Evolutionary conservation across 92 coral and sea anemone genomes (phyloP), one percentile per base, ranked within the genome.

Genomic region (Anthopleura xanthogrammica): DNA sequence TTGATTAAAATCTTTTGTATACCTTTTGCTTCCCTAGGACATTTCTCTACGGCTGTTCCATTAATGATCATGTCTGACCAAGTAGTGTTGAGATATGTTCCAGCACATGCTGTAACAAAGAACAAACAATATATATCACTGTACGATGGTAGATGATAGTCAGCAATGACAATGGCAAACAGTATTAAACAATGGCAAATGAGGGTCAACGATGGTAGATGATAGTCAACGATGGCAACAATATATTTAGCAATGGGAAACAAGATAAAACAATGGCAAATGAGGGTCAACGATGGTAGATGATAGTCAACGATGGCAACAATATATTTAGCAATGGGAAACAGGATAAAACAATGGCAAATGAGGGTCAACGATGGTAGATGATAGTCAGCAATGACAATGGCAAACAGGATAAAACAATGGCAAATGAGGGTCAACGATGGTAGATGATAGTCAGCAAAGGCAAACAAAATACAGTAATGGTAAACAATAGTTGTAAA

Each of bases 11-110:
- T 54, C 14, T 8, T 29, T 50, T 2, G 54, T 56, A 8, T 52
- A 91, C 94, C 94, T 91, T 82, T 83, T 1, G 88, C 88, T 66
- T 84, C 86, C 56, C 90, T 72, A 17, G 94, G 94, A 83, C 94
- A 91, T 43, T 75, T 75, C 72, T 82, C 89, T 0, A 85, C 52
- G 66, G 55, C 81, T 1, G 79, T 75, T 36, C 86, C 75, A 13
- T 81, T 88, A 41, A 80, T 22, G 64, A 89, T 65, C 24, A 60
- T 79, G 70, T 91, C 92, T 60, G 83, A 73, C 94, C 94, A 91
- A 43, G 94, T 91, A 29, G 79, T 85, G 60, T 91, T 91, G 56
- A 85, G 87, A 60, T 71, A 88, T 46, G 79, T 85, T 24, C 92
- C 90, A 7, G 83, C 39, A 76, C 94, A 91, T 65, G 83, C 91